These are phyloP conservation scores for Empidonax alnorum DNA, from an alignment of 2,113 vertebrate genomes.

Conservation along the genomic window DNA sequence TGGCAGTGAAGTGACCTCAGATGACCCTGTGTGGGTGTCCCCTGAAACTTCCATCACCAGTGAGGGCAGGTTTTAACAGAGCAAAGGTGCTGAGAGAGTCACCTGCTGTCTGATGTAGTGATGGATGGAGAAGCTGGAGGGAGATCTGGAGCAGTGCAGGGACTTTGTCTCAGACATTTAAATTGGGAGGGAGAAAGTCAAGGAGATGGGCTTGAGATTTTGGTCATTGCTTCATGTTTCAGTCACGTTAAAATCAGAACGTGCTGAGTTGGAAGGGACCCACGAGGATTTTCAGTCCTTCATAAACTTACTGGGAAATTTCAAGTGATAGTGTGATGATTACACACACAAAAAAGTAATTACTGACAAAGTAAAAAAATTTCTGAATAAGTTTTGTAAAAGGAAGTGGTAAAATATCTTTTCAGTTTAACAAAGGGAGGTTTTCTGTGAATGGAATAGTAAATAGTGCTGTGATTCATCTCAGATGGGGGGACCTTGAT, in stretches of 20 bases:
- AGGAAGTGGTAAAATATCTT: neutral
- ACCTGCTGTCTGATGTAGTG: neutral
- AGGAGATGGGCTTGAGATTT: neutral
- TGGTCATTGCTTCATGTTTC: neutral
- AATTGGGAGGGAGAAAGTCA: neutral
- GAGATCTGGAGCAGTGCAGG: neutral
- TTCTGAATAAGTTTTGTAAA: neutral
- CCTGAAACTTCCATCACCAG: neutral
- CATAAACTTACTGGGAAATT: neutral
- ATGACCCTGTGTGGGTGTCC: neutral
- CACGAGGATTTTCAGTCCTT: neutral
- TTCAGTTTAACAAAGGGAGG: rapidly evolving
- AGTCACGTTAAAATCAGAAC: rapidly evolving
- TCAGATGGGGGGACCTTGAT: neutral
- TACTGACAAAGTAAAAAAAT: rapidly evolving
- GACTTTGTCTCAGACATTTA: neutral
- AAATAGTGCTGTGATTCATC: neutral
- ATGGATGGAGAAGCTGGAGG: neutral
- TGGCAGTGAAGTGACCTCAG: neutral
- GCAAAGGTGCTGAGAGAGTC: neutral
- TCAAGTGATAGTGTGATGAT: neutral
- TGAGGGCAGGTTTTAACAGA: neutral
- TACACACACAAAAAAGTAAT: no score
- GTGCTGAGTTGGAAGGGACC: neutral
- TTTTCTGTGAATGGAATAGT: neutral